These are phyloP conservation scores for Hydraecia micacea DNA, from an alignment of 2,888 invertebrate genomes.

Conservation along the genomic window DNA sequence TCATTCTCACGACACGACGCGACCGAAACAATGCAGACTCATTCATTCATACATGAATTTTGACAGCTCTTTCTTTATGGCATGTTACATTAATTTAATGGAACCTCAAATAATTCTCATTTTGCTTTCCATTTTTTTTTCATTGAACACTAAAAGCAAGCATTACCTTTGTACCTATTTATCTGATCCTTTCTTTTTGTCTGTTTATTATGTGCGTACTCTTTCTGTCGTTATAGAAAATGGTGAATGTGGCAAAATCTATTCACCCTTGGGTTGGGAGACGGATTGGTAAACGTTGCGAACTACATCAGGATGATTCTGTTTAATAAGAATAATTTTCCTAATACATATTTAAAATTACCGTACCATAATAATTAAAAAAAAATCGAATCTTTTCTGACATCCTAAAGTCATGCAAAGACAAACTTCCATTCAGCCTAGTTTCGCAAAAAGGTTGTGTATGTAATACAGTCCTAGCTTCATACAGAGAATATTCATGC, in stretches of 20 bases:
- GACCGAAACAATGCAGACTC: conserved; percentile 44
- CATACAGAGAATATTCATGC: conserved; percentile 44
- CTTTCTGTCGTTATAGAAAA: too few relatives aligned
- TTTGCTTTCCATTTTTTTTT: not conserved
- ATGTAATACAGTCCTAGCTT: conserved; percentile 5
- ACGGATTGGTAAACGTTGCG: too few relatives aligned
- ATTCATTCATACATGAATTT: not conserved
- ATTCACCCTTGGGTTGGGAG: too few relatives aligned
- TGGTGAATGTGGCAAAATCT: not conserved
- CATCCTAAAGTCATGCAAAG: conserved; percentile 28
- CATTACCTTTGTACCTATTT: not conserved
- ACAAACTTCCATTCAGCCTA: conserved; percentile 40
- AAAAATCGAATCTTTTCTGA: too few relatives aligned
- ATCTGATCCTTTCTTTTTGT: not conserved
- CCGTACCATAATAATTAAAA: not conserved
- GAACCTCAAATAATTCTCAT: not conserved
- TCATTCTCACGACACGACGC: conserved; percentile 54
- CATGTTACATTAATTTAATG: not conserved
- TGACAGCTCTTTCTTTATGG: not conserved
- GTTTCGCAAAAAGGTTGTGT: conserved; percentile 37
- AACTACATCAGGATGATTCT: too few relatives aligned
- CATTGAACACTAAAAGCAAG: not conserved
- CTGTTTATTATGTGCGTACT: not conserved
- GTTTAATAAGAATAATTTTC: not conserved
- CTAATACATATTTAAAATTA: not conserved